A percentile compares a stretch with the other conserved stretches of the same genome.
Conservation (phyloP, 2,797 vertebrate species). For the Smutsia gigantea region DNA sequence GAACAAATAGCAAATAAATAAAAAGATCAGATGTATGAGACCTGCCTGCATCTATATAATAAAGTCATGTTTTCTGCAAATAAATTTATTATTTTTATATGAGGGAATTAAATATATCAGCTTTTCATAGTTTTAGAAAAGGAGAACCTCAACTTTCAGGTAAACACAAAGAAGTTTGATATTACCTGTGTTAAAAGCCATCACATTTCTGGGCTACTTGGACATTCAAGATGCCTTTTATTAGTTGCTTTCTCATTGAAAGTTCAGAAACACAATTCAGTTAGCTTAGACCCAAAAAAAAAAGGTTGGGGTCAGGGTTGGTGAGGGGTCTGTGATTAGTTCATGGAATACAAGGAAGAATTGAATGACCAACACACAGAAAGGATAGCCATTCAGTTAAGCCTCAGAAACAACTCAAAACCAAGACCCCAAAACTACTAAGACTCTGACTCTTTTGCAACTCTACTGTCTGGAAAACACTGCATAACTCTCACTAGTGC, state of each 20-base stretch:
- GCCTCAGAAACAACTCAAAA: background rate
- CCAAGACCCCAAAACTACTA: background rate
- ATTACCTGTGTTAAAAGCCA: background rate
- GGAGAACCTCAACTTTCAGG: background rate
- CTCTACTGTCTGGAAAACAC: background rate
- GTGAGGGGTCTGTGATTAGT: background rate
- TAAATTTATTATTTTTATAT: background rate
- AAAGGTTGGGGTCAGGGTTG: background rate
- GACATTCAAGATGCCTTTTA: background rate
- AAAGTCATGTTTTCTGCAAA: background rate
- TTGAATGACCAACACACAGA: background rate
- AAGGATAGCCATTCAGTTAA: background rate
- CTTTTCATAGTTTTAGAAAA: background rate
- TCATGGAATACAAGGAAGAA: background rate
- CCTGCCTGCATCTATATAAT: background rate
- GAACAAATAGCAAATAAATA: background rate
- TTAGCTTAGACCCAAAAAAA: background rate
- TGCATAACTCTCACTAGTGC: background rate
- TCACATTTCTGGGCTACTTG: background rate
- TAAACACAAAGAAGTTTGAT: background rate
- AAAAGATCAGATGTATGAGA: background rate
- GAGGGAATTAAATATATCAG: background rate
- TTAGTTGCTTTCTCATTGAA: background rate
- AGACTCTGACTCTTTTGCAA: background rate
- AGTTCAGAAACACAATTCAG: background rate